Base-by-base conservation (phyloP, 2,113 vertebrate species). In the Procavia capensis region DNA sequence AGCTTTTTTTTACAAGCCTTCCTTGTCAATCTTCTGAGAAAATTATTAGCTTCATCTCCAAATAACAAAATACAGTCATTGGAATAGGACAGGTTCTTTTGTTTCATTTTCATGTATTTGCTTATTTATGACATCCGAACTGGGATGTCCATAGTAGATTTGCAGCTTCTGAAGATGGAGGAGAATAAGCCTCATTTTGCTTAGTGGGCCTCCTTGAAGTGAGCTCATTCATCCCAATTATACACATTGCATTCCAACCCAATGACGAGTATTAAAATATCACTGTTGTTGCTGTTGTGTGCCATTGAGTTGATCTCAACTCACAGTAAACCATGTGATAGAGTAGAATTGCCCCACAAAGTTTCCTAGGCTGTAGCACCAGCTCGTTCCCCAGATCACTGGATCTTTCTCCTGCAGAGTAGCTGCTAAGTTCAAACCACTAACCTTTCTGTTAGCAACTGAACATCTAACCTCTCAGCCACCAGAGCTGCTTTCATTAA, bases 161-260 rank as follows among this genome's bases (percentile, higher is more conserved):
- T 6, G 7, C 34, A 22, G 2, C 22, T 25, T 25, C 36, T 85
- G 22, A 13, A 27, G 6, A 88, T 59, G 8, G 6, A 66, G 9
- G 1, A 47, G 0, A 5, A 57, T 8, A 61, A 59, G 1, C 6
- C 2, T 9, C 25, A 20, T 64, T 13, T 39, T 57, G 2, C 13
- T 74, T 13, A 72, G 11, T n/a, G 4, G 5, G 9, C 10, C 4
- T 0, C 0, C 3, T 9, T 76, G 36, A 8, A 81, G 78, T 43
- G 75, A 68, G 43, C 11, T 64, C 17, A 68, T 24, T 84, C 3
- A 70, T 41, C 87, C 70, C 66, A 36, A 50, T n/a, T 87, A 36
- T 41, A 47, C 88, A 6, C 3, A 78, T 6, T 61, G 8, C 11
- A 39, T 5, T n/a, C 43, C 22, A 61, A 31, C 19, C 47, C 64